Base-by-base conservation (phyloP, 2,888 invertebrate species). In the Micoletzkya japonica region DNA sequence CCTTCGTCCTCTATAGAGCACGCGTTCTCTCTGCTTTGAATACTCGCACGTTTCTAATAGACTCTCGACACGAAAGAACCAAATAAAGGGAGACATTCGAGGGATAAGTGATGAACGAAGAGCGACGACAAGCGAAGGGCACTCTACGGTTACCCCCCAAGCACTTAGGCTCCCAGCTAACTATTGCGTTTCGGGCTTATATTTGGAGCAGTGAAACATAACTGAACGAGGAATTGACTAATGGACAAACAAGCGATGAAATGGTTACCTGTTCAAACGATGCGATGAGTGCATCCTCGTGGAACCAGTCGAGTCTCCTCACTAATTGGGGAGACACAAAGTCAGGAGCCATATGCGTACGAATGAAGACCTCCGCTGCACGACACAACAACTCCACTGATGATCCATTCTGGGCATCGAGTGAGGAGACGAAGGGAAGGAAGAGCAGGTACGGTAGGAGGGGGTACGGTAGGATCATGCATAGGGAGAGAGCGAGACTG, bases 261-360 rank as follows among this genome's bases (percentile, higher is more conserved):
- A 44, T 10, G 24, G 4, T 20, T 3, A 81, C 81, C 76, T 81
- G 81, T 49, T 80, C 80, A 72, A 77, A 84, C 61, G 77, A 79
- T 50, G 84, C 84, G 1, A 84, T 78, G 2, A 82, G 71, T 17
- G 78, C 74, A 37, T 81, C 82, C 63, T 85, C 82, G 63, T 82
- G 81, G 60, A 82, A 79, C 84, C 84, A 84, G 61, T 85, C 83
- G 24, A 84, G 74, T 37, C 81, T 66, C 28, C 84, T 20, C n/a
- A 84, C 78, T 39, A 84, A 72, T 59, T 85, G 83, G 0, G 84
- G 84, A 20, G 77, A 77, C 73, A 84, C 83, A 72, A 84, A 84
- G 63, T 84, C 84, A 37, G 84, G 84, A 4, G 84, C 84, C 84
- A 84, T 84, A 67, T 84, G 83, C 14, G 82, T 85, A 28, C 76